Percentiles rank a stretch among this genome's conserved stretches.
These are phyloP conservation scores for Burhinus bistriatus DNA, from an alignment of 2,113 vertebrate genomes.

Conservation along the genomic window DNA sequence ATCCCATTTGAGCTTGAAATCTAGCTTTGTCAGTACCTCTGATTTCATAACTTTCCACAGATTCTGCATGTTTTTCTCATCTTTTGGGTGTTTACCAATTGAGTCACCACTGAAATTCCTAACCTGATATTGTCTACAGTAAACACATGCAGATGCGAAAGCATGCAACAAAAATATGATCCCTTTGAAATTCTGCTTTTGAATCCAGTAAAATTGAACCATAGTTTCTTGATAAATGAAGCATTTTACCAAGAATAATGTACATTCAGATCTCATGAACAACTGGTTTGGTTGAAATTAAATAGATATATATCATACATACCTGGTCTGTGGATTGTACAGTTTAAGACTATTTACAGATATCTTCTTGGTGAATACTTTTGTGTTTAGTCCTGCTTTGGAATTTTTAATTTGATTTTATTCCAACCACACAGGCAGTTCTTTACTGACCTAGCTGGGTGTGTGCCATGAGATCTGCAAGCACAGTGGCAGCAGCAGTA, in stretches of 20 bases:
- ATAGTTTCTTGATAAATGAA: constrained; percentile 6
- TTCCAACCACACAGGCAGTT: constrained; percentile 11
- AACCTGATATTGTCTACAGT: not conserved
- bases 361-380: not conserved
- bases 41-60: not conserved
- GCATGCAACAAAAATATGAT: not conserved
- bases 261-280: not conserved
- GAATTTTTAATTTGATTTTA: not conserved
- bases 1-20: not conserved
- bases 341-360: not conserved
- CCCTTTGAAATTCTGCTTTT: not conserved
- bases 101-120: not conserved
- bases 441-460: constrained; percentile 90
- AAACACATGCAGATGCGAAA: not conserved
- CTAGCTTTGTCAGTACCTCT: not conserved
- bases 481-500: constrained; percentile 79
- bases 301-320: not conserved
- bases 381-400: not conserved
- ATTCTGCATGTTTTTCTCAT: not conserved
- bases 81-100: not conserved
- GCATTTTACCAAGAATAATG: constrained; percentile 18
- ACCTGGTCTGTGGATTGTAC: constrained; percentile 1
- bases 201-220: not conserved
- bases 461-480: constrained; percentile 90
- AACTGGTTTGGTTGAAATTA: not conserved